These are phyloP conservation scores for Tenthredo scrophulariae DNA, from an alignment of 2,888 invertebrate genomes.

Conservation along the genomic window DNA sequence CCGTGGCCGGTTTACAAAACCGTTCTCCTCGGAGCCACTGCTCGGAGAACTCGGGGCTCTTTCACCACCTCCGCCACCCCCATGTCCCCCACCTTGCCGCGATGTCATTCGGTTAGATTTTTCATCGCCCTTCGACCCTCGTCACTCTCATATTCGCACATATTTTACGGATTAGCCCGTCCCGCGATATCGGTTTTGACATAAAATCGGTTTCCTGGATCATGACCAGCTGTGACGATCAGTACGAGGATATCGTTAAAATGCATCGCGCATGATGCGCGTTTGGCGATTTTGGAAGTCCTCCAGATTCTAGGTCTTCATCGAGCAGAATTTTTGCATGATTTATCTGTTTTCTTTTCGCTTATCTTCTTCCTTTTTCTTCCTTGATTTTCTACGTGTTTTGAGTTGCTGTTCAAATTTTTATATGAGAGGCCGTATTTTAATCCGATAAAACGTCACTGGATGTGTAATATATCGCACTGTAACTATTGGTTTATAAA, in stretches of 20 bases:
- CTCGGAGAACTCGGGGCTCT: conserved; percentile 74
- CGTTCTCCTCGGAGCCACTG: conserved; percentile 75
- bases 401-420: neutral
- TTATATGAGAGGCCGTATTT: neutral
- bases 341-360: conserved; percentile 27
- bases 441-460: conserved; percentile 6
- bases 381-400: neutral
- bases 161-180: neutral
- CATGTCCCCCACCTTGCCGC: conserved; percentile 71
- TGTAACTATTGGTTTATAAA: conserved; percentile 40
- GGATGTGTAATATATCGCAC: conserved; percentile 11
- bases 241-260: neutral
- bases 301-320: neutral
- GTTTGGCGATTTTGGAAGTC: neutral
- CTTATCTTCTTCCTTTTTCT: conserved; percentile 36
- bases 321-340: neutral
- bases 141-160: conserved; percentile 5
- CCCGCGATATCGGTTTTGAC: neutral
- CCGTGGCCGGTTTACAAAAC: conserved; percentile 69
- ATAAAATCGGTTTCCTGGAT: neutral
- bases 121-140: conserved; percentile 44
- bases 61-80: conserved; percentile 69
- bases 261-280: conserved; percentile 24
- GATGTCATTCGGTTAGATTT: conserved; percentile 74
- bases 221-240: neutral